Evolutionary conservation across 2,888 invertebrate genomes (phyloP).

Genomic region (Tortrix viridana): DNA sequence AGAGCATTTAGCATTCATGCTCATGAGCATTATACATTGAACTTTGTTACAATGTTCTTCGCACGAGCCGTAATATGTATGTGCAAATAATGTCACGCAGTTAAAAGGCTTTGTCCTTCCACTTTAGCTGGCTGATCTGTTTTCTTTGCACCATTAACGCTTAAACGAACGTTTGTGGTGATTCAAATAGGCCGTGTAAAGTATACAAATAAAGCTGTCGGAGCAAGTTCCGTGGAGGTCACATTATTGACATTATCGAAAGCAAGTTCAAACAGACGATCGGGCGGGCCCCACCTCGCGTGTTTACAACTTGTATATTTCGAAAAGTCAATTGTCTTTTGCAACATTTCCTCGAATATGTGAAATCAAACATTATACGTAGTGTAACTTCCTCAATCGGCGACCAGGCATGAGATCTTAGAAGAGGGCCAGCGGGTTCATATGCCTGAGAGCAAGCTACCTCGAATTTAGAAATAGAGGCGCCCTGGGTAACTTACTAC

Average conservation of each 20-base stretch:
- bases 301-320: conserved; percentile 72
- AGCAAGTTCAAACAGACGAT: conserved; percentile 71
- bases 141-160: conserved; percentile 36
- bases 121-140: conserved; percentile 33
- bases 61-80: not conserved
- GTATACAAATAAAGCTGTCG: conserved; percentile 65
- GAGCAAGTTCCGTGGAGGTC: conserved; percentile 72
- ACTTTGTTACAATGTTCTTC: not conserved
- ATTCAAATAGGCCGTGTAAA: conserved; percentile 56
- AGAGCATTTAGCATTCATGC: too few relatives aligned
- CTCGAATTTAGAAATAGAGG: too few relatives aligned
- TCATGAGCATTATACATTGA: not conserved
- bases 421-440: too few relatives aligned
- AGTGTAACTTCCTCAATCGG: too few relatives aligned
- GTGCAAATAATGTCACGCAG: not conserved
- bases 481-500: too few relatives aligned
- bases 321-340: conserved; percentile 67
- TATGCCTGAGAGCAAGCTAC: too few relatives aligned
- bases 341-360: conserved; percentile 59
- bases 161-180: conserved; percentile 29
- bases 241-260: conserved; percentile 78
- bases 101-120: conserved; percentile 15
- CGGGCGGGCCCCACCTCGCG: conserved; percentile 53
- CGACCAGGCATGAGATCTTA: too few relatives aligned
- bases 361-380: conserved; percentile 19